Evolutionary conservation across 2,888 invertebrate genomes (phyloP), one percentile per base, ranked within the genome.

Genomic region (Drymonia ruficornis): DNA sequence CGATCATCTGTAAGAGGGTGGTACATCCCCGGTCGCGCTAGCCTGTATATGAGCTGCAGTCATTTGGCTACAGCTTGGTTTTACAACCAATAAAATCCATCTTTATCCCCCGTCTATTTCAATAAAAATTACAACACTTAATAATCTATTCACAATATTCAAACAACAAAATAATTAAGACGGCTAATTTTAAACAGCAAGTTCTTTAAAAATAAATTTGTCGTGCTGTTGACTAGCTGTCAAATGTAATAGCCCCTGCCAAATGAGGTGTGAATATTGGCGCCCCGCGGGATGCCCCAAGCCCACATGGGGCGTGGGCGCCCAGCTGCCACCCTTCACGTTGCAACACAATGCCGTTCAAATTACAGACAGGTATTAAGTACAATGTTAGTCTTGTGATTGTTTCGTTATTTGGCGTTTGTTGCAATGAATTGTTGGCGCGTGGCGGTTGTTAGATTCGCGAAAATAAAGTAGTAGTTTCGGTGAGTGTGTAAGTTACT

Each of bases 201-300:
- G 67, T 58, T 53, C 59, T 55, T 47, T 54, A 55, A 75, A 80
- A 70, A 74, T 80, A 80, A 77, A 83, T 81, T 83, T 77, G 75
- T 65, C 76, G 72, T 72, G 59, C 70, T 80, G 78, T 76, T 74
- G 71, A 80, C 76, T 73, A 73, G 65, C 80, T 84, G 84, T 84
- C 83, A 85, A 87, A 86, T 83, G 83, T 76, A 84, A 81, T 83
- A 83, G 88, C 76, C 75, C 79, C 82, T 83, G 91, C 88, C 86
- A 89, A 92, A 91, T 91, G 91, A 91, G 89, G 91, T 91, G 92
- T 91, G 92, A 92, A 91, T 92, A 91, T 91, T 91, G 90, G 70
- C 70, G 84, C 89, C 83, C 90, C 55, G 76, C 86, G 88, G 91
- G 91, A 74, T 63, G 70, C 73, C 72, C 55, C 55, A 70, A 67